Base-by-base conservation (phyloP, 2,888 invertebrate species). In the Rhynchonema sp. region DNA sequence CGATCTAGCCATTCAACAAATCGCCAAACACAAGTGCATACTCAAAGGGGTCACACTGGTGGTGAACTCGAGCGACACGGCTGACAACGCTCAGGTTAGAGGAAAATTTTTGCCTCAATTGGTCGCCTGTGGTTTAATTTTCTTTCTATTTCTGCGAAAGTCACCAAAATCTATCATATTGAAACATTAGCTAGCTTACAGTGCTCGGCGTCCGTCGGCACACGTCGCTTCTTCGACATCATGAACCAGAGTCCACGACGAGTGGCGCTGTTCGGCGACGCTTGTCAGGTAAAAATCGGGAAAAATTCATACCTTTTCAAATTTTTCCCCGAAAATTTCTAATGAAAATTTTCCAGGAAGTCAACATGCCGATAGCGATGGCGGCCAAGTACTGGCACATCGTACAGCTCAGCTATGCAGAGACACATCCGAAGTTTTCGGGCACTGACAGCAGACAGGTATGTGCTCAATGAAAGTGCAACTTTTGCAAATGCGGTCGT, bases 361-460 rank as follows among this genome's bases (percentile, higher is more conserved):
- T 70, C 28, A 70, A 70, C 59, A 70, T 70, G 59, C 70, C 70
- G 28, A 66, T 71, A 17, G 70, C 70, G 25, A 70, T 70, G 70
- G 69, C 70, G 1, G 61, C 69, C 20, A 89, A 89, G 70, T 91
- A 90, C 74, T 98, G 94, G 91, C 87, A 90, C 72, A 81, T 98
- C 59, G 87, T 89, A 0, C 92, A 91, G 57, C 59, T 70, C 56
- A 66, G 66, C 57, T 70, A 71, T 60, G 69, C 70, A 6, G 70
- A 70, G 60, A 71, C 70, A 2, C 70, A 70, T 61, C 66, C 70
- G 17, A 70, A 71, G 55, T 70, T 70, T 63, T 64, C 66, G 22
- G 65, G 67, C 6, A 67, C 69, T 26, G 70, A 70, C 61, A 26
- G 25, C 17, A 9, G 29, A n/a, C n/a, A n/a, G n/a, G n/a, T n/a